Evolutionary conservation across 2,888 invertebrate species (phyloP), one percentile per base, ranked within the genome.

Genomic region (Habrosyne pyritoides): DNA sequence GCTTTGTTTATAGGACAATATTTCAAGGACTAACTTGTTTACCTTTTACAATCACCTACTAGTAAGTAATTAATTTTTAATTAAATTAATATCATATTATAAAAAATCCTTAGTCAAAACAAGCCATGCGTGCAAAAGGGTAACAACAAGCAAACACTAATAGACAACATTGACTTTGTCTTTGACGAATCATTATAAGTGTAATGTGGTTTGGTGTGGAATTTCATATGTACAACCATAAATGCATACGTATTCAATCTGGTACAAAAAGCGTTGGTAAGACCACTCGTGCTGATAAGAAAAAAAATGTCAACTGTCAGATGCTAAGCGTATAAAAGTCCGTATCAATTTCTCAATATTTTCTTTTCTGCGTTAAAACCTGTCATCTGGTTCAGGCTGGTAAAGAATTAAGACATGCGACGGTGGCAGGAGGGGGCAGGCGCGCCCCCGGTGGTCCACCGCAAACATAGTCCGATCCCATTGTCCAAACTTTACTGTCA

Each of bases 401-500:
- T 18, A 67, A 70, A 64, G n/a, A n/a, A n/a, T n/a, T n/a, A n/a
- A n/a, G 63, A 59, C 56, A 62, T 60, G 67, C 66, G 42, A 63
- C 63, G 70, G 64, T 67, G 69, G 66, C 71, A 69, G 62, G 59
- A 63, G 61, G 70, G 61, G 63, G 68, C 63, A 55, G 60, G 54
- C 48, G 64, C 86, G 56, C 70, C 83, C 81, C 79, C 77, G 90
- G 89, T 90, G 88, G 89, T 87, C 89, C 74, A 71, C 83, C 80
- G 83, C 87, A 86, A 88, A 89, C 85, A 84, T 68, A 61, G 71
- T 64, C 75, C 71, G 67, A 73, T 63, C 58, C 75, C 79, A 85
- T 84, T 86, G 87, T 88, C 83, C 86, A 81, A 80, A 83, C 80
- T 85, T 87, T 86, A 85, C 83, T 83, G 81, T 83, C 82, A 71